A percentile compares a stretch with the other conserved stretches of the same genome.
Conservation (phyloP, 2,113 vertebrate species). For the Pongo abelii region DNA sequence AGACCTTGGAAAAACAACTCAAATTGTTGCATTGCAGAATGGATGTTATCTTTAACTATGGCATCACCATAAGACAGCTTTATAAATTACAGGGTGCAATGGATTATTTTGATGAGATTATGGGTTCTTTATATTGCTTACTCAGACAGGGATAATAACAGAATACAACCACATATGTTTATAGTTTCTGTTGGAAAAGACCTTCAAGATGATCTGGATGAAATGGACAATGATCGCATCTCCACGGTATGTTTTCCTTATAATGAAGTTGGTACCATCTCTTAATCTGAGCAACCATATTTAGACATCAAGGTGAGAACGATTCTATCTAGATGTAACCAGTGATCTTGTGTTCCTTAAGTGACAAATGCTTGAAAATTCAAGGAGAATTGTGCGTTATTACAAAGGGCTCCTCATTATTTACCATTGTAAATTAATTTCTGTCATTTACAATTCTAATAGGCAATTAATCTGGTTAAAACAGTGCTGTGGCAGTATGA, state of each 20-base stretch:
- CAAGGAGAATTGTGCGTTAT: neutral
- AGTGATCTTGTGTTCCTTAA: neutral
- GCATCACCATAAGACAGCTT: slow-evolving; percentile 55
- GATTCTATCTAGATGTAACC: neutral
- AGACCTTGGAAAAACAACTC: slow-evolving; percentile 55
- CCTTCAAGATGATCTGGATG: neutral
- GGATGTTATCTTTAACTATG: slow-evolving; percentile 57
- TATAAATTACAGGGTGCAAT: slow-evolving; percentile 62
- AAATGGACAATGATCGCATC: slow-evolving; percentile 25
- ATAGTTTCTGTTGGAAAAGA: slow-evolving; percentile 52
- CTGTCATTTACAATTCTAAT: neutral
- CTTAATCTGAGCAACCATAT: neutral
- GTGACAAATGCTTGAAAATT: slow-evolving; percentile 16
- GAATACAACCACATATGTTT: slow-evolving; percentile 45
- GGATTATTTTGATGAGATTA: slow-evolving; percentile 69
- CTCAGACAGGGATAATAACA: slow-evolving; percentile 62
- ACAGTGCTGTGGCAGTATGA: neutral
- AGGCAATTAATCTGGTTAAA: neutral
- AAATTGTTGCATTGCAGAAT: slow-evolving; percentile 54
- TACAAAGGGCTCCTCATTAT: neutral
- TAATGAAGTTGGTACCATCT: neutral
- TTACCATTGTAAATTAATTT: neutral
- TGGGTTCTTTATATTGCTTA: slow-evolving; percentile 60
- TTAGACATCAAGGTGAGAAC: neutral
- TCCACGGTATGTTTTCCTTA: neutral